Conservation (phyloP, 1,140 invertebrate genomes). For the Trissolcus basalis region DNA sequence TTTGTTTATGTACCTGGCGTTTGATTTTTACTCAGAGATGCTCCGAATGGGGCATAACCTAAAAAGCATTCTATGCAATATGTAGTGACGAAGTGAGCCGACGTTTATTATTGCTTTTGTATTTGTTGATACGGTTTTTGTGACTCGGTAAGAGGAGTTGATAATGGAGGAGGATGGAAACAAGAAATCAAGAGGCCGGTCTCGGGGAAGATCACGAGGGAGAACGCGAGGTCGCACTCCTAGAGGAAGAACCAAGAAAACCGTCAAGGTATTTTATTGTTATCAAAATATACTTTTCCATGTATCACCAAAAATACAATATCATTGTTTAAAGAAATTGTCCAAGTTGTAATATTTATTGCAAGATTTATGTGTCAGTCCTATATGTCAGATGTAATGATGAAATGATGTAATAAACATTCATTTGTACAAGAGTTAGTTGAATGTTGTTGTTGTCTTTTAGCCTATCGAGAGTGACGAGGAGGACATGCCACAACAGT, state of each 20-base stretch:
- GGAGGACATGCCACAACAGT: conserved; percentile 78
- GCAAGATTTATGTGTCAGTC: too few species aligned
- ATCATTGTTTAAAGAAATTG: too few species aligned
- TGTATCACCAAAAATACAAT: conserved; percentile 1
- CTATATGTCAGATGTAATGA: too few species aligned
- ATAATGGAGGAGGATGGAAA: conserved; percentile 70
- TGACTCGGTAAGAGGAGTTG: conserved; percentile 27
- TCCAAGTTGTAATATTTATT: too few species aligned
- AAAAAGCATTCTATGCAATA: conserved; percentile 14
- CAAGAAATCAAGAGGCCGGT: conserved; percentile 75
- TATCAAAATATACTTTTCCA: too few species aligned
- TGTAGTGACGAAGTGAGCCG: conserved; percentile 21
- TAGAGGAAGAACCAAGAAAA: conserved; percentile 83
- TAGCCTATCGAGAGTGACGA: conserved; percentile 83
- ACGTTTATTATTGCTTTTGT: conserved; percentile 8
- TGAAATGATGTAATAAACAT: too few species aligned
- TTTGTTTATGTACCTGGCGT: conserved; percentile 3
- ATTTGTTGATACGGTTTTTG: conserved; percentile 1
- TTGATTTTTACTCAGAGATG: conserved; percentile 2
- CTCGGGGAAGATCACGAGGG: conserved; percentile 80
- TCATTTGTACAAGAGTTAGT: too few species aligned
- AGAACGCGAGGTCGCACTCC: conserved; percentile 80
- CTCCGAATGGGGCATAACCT: conserved; percentile 21
- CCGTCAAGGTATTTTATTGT: conserved; percentile 77
- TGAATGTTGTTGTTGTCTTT: conserved; percentile 8